phyloP scores from a whole-genome alignment of 2,797 vertebrate species.

The Echiichthys vipera region DNA sequence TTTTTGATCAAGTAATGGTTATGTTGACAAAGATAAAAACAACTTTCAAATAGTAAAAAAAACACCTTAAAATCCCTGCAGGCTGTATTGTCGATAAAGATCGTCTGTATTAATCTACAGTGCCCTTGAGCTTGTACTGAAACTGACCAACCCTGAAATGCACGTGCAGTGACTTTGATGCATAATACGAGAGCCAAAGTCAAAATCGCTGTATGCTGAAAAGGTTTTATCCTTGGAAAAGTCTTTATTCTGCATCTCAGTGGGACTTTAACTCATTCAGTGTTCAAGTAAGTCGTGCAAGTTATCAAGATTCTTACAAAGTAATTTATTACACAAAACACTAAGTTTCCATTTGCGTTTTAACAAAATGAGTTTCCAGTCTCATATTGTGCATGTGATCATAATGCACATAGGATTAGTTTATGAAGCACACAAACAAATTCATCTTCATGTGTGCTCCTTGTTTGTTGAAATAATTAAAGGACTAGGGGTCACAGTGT shows the following conservation, averaged over 20 bases:
- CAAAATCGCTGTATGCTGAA: neutral
- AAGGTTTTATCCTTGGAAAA: neutral
- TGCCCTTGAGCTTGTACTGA: neutral
- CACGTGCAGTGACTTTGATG: neutral
- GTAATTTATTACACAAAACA: constrained; percentile 89
- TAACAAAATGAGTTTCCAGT: constrained; percentile 85
- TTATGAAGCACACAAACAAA: constrained; percentile 78
- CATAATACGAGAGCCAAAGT: neutral
- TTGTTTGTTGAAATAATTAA: constrained; percentile 69
- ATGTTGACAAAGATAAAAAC: neutral
- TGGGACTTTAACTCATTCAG: neutral
- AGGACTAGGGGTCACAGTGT: constrained; percentile 79
- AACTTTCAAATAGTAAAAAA: neutral
- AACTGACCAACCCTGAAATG: constrained; percentile 13
- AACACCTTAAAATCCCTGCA: neutral
- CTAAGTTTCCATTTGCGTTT: constrained; percentile 81
- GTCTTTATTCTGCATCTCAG: neutral
- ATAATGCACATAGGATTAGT: constrained; percentile 68
- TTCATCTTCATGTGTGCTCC: constrained; percentile 72
- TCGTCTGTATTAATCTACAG: neutral
- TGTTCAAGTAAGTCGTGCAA: constrained; percentile 50
- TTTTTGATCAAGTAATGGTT: neutral
- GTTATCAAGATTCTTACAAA: constrained; percentile 81
- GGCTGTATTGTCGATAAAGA: neutral
- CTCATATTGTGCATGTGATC: constrained; percentile 70